Conservation (phyloP, 2,797 vertebrate species). For the Myotis planiceps region DNA sequence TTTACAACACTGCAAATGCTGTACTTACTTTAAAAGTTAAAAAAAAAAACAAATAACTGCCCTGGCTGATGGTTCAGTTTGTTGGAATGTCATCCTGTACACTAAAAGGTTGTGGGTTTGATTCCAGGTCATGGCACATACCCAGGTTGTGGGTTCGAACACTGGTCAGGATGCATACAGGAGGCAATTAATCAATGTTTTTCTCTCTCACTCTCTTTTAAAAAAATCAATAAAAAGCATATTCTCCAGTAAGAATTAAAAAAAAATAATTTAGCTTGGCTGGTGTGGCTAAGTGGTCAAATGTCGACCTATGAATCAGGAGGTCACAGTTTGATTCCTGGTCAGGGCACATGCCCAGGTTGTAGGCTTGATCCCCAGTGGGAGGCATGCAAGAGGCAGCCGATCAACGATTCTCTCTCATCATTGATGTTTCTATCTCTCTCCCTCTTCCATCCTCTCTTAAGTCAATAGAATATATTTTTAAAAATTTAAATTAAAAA, state of each 20-base stretch:
- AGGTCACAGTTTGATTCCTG: no score
- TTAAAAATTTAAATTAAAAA: not conserved
- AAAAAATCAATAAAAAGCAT: not conserved
- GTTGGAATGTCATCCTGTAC: not conserved
- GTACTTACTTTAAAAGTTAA: not conserved
- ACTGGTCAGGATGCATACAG: not conserved
- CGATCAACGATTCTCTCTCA: no score
- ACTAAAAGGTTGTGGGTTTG: not conserved
- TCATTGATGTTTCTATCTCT: no score
- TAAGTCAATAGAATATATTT: not conserved
- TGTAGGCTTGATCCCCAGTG: no score
- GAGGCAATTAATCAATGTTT: not conserved
- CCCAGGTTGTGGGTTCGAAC: not conserved
- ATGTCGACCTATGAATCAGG: no score
- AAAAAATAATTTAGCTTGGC: not conserved
- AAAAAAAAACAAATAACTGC: not conserved
- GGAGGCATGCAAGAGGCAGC: no score
- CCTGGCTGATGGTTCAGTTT: not conserved
- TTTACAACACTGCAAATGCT: not conserved
- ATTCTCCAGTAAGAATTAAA: not conserved
- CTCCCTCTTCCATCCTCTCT: no score
- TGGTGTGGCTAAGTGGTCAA: no score
- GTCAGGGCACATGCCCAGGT: no score
- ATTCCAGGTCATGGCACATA: not conserved
- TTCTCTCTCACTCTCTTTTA: not conserved